Evolutionary conservation across 2,888 invertebrate species (phyloP), one percentile per base, ranked within the genome.

Genomic region (Sacculina carcini): DNA sequence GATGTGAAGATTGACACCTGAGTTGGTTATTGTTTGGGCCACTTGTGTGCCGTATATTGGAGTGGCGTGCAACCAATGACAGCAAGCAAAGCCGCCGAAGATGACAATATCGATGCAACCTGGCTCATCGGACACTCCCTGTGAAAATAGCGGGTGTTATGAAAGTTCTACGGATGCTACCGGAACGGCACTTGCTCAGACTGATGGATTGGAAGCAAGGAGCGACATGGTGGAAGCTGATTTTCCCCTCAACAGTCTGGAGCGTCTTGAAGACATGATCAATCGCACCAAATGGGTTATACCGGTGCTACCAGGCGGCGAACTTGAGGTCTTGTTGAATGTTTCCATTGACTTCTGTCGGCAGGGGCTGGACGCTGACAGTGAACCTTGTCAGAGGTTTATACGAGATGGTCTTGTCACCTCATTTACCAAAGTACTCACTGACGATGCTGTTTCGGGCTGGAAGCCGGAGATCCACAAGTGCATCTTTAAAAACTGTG

Each of bases 381-480:
- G 86, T 64, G 79, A 82, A 67, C 76, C 80, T 51, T 94, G 92
- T 67, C 87, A 90, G 65, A 74, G 86, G 59, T 94, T 94, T 70
- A 90, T 89, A 71, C 77, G 84, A 61, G 90, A 92, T 65, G 87
- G 89, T 50, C 73, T 94, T 59, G 86, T 87, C 55, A 76, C 83
- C 58, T 92, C 92, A 50, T 94, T 94, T 67, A 85, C 85, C 48
- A 92, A 92, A 71, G 89, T 94, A 63, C 73, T 94, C 62, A 90
- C 90, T 19, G 94, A 94, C 67, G 94, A 94, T 68, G 92, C 94
- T 51, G 92, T 94, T 50, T 84, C 84, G 62, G 89, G 89, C 62
- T 94, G 94, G 94, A 94, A 92, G 68, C 76, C 78, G 62, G 92
- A 92, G 67, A 94, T 94, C 64, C 92, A 94, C 66, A 62, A 79